Evolutionary conservation across 2,797 vertebrate species (phyloP).

Genomic region (Gadopsis marmoratus): DNA sequence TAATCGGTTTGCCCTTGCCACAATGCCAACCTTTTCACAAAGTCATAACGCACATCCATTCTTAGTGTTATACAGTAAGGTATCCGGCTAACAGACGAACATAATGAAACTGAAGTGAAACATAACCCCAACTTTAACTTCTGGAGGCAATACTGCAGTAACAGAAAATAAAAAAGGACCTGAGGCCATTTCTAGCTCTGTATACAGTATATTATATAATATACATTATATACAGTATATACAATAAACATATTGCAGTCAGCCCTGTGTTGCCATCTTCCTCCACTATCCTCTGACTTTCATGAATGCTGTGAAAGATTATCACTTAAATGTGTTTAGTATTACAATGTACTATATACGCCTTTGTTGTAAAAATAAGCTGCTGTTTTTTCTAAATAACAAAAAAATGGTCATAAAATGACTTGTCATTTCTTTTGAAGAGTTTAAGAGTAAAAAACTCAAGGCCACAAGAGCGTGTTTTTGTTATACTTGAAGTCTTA

Average conservation of each 20-base stretch:
- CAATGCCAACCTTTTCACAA: slow-evolving; percentile 16
- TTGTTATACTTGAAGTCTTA: slow-evolving; percentile 30
- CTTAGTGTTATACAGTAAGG: slow-evolving; percentile 19
- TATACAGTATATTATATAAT: too few relatives aligned
- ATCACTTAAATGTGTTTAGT: not conserved
- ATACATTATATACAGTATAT: too few relatives aligned
- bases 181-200: not conserved
- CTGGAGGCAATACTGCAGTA: not conserved
- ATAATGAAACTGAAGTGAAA: slow-evolving; percentile 6
- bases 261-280: not conserved
- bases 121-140: not conserved
- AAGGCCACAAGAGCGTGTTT: slow-evolving; percentile 14
- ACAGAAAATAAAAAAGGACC: slow-evolving; percentile 14
- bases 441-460: slow-evolving; percentile 1
- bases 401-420: not conserved
- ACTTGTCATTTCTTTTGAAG: not conserved
- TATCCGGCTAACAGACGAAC: slow-evolving; percentile 15
- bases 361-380: not conserved
- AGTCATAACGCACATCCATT: slow-evolving; percentile 7
- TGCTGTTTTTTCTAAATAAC: not conserved
- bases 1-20: slow-evolving; percentile 45
- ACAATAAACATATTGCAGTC: not conserved
- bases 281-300: slow-evolving; percentile 11
- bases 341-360: not conserved
- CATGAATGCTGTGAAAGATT: slow-evolving; percentile 19